Conservation (phyloP, 2,888 invertebrate genomes). For the Plutella xylostella region DNA sequence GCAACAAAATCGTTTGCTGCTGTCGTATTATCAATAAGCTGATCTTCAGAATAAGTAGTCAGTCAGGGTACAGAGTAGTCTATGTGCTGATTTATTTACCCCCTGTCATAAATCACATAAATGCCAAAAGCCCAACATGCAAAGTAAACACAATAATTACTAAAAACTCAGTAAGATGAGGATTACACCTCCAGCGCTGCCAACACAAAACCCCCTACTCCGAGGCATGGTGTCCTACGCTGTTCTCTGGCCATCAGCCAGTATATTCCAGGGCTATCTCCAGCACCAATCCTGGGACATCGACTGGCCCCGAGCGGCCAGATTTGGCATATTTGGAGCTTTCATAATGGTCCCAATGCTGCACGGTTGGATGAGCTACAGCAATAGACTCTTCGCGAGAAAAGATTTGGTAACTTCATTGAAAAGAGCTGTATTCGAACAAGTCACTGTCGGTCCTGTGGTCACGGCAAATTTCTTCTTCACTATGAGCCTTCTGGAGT, state of each 20-base stretch:
- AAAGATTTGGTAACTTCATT: slow-evolving; percentile 35
- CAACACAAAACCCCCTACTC: slow-evolving; percentile 22
- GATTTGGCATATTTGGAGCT: slow-evolving; percentile 80
- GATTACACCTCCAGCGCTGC: no score
- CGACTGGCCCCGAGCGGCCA: slow-evolving; percentile 72
- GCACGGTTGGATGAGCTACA: slow-evolving; percentile 78
- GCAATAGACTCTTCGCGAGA: slow-evolving; percentile 35
- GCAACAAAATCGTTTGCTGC: no score
- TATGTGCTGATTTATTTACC: no score
- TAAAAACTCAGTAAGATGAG: no score
- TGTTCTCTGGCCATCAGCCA: slow-evolving; percentile 78
- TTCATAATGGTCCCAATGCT: slow-evolving; percentile 83
- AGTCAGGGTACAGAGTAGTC: no score
- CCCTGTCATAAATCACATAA: no score
- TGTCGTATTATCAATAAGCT: no score
- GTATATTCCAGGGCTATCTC: slow-evolving; percentile 73
- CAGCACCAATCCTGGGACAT: slow-evolving; percentile 34
- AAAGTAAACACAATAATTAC: no score
- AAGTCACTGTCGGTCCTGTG: slow-evolving; percentile 77
- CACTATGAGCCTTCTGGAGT: slow-evolving; percentile 79
- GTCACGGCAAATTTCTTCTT: slow-evolving; percentile 82
- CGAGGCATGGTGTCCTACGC: slow-evolving; percentile 79
- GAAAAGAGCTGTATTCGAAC: slow-evolving; percentile 69
- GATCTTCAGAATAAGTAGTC: no score
- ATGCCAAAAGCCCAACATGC: no score